Percentiles rank a stretch among this genome's conserved stretches.
Evolutionary conservation across 2,888 invertebrate species (phyloP).

Genomic region (Nomada flava): DNA sequence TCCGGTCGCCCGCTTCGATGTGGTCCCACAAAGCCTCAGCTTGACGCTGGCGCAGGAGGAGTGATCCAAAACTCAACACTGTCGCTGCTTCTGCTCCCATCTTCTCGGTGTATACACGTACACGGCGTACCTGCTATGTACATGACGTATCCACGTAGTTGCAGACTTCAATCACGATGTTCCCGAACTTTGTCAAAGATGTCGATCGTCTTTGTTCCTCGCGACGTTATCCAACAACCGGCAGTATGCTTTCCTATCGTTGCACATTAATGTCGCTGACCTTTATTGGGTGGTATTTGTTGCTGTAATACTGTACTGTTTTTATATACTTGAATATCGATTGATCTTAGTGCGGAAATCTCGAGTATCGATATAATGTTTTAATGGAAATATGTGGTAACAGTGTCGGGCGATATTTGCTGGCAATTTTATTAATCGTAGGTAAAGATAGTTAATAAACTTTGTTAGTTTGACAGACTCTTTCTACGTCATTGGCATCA

Average conservation of each 20-base stretch:
- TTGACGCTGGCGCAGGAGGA: conserved; percentile 80
- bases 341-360: too few relatives aligned
- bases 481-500: too few relatives aligned
- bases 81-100: conserved; percentile 45
- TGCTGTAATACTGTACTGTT: neutral
- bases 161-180: conserved; percentile 79
- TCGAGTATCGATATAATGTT: too few relatives aligned
- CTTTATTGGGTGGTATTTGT: too few relatives aligned
- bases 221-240: conserved; percentile 30
- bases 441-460: too few relatives aligned
- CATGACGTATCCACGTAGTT: conserved; percentile 72
- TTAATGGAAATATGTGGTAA: too few relatives aligned
- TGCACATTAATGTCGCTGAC: neutral
- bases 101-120: neutral
- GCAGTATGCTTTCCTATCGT: conserved; percentile 26
- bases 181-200: conserved; percentile 76
- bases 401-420: too few relatives aligned
- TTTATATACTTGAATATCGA: neutral
- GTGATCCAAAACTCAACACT: conserved; percentile 77
- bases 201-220: conserved; percentile 49
- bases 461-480: too few relatives aligned
- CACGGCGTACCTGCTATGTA: conserved; percentile 70
- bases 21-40: conserved; percentile 82
- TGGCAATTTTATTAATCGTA: too few relatives aligned
- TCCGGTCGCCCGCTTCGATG: conserved; percentile 81